Evolutionary conservation across 2,888 invertebrate species (phyloP), one percentile per base, ranked within the genome.

Genomic region (Chrysolina haemoptera): DNA sequence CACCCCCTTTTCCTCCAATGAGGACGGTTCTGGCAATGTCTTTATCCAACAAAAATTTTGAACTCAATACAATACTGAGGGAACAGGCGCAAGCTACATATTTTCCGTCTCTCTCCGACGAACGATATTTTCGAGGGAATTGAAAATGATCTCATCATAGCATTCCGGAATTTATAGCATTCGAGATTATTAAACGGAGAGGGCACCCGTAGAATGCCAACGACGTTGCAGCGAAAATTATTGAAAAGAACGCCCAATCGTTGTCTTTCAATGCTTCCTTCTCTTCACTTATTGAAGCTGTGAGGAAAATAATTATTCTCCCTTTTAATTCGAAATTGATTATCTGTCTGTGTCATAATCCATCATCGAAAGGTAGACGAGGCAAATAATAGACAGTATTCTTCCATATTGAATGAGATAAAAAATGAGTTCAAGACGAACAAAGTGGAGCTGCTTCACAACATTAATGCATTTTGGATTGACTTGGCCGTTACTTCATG

Each of bases 101-200:
- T 27, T 27, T 14, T 8, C 12, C 27, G 27, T 27, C n/a, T n/a
- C n/a, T n/a, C 12, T 27, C 6, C 27, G 12, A 1, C n/a, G 6
- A n/a, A 6, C 27, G 59, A n/a, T 14, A 18, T 53, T 4, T 4
- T 3, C n/a, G 27, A 9, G 27, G 22, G 59, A 59, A 59, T 59
- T 59, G 14, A 11, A 16, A n/a, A 27, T 59, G 35, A 27, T 59
- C 59, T 18, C 35, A 59, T 59, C 10, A 14, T n/a, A n/a, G 35
- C 2, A 59, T 59, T n/a, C 59, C 59, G 59, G 59, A 59, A 59
- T 59, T 27, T 27, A 35, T 35, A 35, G 59, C 35, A 35, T 59
- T 35, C 27, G 35, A n/a, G 59, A 59, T 59, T 35, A 59, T 59
- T 59, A 27, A 59, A 59, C 27, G 35, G 35, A 10, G 14, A 27